These are phyloP conservation scores for Heliconius congener DNA, from an alignment of 1,140 invertebrate species.

Conservation along the genomic window DNA sequence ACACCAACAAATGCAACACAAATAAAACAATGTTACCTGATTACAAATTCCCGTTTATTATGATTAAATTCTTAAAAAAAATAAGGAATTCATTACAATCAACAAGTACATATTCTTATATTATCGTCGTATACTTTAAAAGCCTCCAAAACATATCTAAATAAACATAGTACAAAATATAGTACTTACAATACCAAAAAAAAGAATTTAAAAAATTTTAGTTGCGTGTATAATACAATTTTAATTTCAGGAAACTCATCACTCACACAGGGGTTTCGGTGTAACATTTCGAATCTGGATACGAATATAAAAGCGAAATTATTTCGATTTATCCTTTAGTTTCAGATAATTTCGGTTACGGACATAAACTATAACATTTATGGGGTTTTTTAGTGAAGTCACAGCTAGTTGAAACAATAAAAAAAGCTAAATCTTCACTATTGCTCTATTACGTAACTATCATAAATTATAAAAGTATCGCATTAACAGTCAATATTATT, in stretches of 20 bases:
- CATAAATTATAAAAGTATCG: conserved; percentile 38
- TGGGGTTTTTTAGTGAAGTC: neutral
- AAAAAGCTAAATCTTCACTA: conserved; percentile 22
- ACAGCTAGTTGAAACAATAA: conserved; percentile 17
- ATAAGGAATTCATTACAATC: conserved; percentile 75
- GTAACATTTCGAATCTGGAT: too few relatives aligned
- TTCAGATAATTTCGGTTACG: conserved; percentile 42
- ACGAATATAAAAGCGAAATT: too few relatives aligned
- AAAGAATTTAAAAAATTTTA: conserved; percentile 62
- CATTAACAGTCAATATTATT: conserved; percentile 40
- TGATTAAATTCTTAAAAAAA: conserved; percentile 47
- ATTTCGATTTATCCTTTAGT: too few relatives aligned
- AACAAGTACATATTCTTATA: conserved; percentile 78
- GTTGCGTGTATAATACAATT: conserved; percentile 51
- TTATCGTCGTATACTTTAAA: conserved; percentile 80
- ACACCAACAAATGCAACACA: neutral
- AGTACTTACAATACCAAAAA: conserved; percentile 53
- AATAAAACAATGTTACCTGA: conserved; percentile 24
- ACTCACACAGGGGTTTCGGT: too few relatives aligned
- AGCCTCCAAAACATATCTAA: conserved; percentile 77
- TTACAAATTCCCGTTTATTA: conserved; percentile 30
- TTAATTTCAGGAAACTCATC: neutral
- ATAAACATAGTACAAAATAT: conserved; percentile 51
- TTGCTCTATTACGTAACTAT: conserved; percentile 40
- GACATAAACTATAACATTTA: too few relatives aligned